phyloP scores from a whole-genome alignment of 2,113 vertebrate species.

The Genyomyrus donnyi region DNA sequence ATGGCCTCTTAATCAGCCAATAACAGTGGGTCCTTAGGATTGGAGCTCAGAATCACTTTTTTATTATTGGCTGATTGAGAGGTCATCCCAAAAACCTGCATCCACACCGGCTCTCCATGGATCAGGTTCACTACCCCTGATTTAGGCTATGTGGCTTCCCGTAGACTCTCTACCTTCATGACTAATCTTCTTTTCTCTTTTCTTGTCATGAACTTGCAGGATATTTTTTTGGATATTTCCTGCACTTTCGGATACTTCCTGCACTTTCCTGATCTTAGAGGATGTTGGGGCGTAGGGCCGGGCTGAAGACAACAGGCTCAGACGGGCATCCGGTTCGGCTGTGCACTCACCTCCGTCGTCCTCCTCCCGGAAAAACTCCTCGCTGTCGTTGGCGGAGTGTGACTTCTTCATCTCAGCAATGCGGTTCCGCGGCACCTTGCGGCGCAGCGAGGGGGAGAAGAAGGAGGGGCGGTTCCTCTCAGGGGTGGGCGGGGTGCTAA shows the following conservation, averaged over 20 bases:
- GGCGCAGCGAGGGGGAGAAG: conserved; percentile 89
- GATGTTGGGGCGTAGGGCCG: neutral
- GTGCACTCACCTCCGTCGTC: conserved; percentile 62
- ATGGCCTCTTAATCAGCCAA: too few relatives aligned
- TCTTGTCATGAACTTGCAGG: neutral
- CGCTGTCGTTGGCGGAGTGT: conserved; percentile 95
- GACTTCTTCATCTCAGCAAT: conserved; percentile 97
- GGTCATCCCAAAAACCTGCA: too few relatives aligned
- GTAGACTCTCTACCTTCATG: neutral
- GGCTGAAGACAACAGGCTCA: neutral
- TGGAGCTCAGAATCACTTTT: too few relatives aligned
- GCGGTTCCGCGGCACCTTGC: conserved; percentile 80
- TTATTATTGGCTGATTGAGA: too few relatives aligned
- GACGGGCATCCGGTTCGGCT: neutral
- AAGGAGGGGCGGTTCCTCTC: conserved; percentile 90
- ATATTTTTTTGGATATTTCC: neutral
- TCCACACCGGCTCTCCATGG: too few relatives aligned
- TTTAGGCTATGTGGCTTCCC: neutral
- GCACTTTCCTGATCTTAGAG: neutral
- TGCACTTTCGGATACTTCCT: neutral
- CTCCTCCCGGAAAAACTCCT: conserved; percentile 93
- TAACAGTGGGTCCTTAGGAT: too few relatives aligned
- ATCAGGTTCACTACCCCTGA: too few relatives aligned
- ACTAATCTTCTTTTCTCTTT: neutral
- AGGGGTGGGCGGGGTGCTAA: conserved; percentile 91